These are phyloP conservation scores for Pempheris klunzingeri DNA, from an alignment of 2,797 vertebrate genomes.

Conservation along the genomic window DNA sequence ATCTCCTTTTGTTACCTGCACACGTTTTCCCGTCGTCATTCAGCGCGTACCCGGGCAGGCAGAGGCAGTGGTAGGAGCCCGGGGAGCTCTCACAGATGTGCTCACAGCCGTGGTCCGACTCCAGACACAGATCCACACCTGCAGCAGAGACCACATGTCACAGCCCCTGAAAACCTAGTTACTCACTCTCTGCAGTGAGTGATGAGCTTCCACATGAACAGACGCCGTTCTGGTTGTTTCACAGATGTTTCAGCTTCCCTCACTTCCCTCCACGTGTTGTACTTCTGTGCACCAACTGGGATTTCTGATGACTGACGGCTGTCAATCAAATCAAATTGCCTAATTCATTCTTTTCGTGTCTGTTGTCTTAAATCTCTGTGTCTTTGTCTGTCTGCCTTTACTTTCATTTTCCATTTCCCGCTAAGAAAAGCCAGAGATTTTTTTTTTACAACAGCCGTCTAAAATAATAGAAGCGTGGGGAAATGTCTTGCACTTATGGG, in stretches of 20 bases:
- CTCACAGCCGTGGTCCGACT: conserved; percentile 91
- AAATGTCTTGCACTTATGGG: conserved; percentile 37
- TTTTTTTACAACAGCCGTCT: background rate
- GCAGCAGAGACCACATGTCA: conserved; percentile 29
- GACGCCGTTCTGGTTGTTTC: too few species aligned
- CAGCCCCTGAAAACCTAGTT: too few species aligned
- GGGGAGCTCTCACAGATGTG: conserved; percentile 91
- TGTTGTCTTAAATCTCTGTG: background rate
- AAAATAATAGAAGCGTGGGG: conserved; percentile 4
- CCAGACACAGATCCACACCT: conserved; percentile 91
- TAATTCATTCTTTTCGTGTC: background rate
- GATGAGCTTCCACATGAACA: background rate
- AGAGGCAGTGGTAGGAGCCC: conserved; percentile 90
- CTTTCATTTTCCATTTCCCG: background rate
- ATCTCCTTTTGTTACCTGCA: conserved; percentile 83
- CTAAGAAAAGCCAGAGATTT: background rate
- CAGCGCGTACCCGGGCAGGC: conserved; percentile 90
- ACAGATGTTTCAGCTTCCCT: background rate
- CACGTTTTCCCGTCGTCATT: conserved; percentile 91
- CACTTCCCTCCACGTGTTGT: background rate
- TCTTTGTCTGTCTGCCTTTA: background rate
- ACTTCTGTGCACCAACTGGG: too few species aligned
- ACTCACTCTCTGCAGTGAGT: background rate
- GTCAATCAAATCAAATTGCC: too few species aligned
- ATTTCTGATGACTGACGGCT: background rate